Evolutionary conservation across 2,797 vertebrate species (phyloP), one percentile per base, ranked within the genome.

Genomic region (Danio albolineatus): DNA sequence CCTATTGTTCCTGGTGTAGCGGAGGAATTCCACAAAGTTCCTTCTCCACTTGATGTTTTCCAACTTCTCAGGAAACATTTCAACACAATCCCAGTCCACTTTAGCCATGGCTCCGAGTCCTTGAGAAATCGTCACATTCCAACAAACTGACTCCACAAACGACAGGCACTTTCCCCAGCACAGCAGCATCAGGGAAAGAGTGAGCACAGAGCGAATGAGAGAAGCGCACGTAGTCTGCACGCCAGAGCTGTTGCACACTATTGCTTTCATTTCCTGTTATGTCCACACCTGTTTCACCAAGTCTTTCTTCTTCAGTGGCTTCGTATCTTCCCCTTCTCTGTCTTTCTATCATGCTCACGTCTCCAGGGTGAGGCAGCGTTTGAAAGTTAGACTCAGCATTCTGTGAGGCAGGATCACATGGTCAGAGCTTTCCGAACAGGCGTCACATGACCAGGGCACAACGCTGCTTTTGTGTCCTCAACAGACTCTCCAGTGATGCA

Each of bases 361-460:
- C 74, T 65, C 17, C 12, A n/a, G 49, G 54, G 54, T 61, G 74
- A 74, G 56, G 74, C 62, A 72, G 79, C 53, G 16, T 78, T 78
- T 73, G 67, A 73, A 76, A 28, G 28, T 76, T 80, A 70, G 48
- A 84, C 83, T 84, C 83, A 79, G 83, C 79, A 83, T 59, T 83
- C 78, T 79, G 73, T 67, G 75, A 39, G 51, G 67, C 67, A 79
- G 48, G 38, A 60, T 83, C 82, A 83, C 83, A 85, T 85, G 83
- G 78, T 69, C 49, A 6, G 66, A 53, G 60, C 69, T 78, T 82
- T 62, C 73, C 49, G 82, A 88, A 82, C 82, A 85, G 83, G 9
- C 76, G 85, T 91, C 93, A 94, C 92, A 93, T 91, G 92, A 90
- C 89, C 85, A 64, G 80, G 85, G 86, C 90, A 94, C 92, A 94